Evolutionary conservation across 1,140 invertebrate species (phyloP).

Genomic region (Lamellibrachia luymesi): DNA sequence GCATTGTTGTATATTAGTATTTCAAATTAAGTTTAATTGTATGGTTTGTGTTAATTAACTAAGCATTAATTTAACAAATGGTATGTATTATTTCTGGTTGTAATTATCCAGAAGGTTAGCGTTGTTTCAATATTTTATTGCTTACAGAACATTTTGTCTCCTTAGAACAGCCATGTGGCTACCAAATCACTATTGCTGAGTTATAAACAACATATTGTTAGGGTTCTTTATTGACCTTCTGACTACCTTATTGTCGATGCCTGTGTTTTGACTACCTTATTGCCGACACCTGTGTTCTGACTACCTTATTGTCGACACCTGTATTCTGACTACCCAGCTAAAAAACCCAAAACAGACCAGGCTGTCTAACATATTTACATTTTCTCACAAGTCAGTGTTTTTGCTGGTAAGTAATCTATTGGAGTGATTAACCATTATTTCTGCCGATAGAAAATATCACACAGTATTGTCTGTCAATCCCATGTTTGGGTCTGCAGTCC

Average conservation of each 20-base stretch:
- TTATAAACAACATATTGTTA: not conserved
- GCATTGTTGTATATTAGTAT: not conserved
- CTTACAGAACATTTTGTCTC: not conserved
- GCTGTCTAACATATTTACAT: not conserved
- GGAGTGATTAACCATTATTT: not conserved
- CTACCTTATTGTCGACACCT: not conserved
- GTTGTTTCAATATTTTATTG: not conserved
- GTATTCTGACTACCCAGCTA: not conserved
- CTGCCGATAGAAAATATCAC: not conserved
- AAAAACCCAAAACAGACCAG: not conserved
- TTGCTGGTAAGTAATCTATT: not conserved
- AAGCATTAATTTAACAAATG: too few relatives aligned
- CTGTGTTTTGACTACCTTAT: not conserved
- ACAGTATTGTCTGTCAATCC: not conserved
- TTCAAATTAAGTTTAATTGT: too few relatives aligned
- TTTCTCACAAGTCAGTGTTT: not conserved
- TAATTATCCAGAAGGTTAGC: not conserved
- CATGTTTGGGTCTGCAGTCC: not conserved
- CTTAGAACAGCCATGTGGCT: too few relatives aligned
- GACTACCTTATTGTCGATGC: not conserved
- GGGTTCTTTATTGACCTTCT: not conserved
- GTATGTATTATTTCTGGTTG: too few relatives aligned
- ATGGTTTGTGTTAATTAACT: too few relatives aligned
- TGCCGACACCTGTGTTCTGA: not conserved
- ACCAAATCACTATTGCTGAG: not conserved